phyloP scores from a whole-genome alignment of 2,888 invertebrate genomes.

The Megaustenia siamemsis region DNA sequence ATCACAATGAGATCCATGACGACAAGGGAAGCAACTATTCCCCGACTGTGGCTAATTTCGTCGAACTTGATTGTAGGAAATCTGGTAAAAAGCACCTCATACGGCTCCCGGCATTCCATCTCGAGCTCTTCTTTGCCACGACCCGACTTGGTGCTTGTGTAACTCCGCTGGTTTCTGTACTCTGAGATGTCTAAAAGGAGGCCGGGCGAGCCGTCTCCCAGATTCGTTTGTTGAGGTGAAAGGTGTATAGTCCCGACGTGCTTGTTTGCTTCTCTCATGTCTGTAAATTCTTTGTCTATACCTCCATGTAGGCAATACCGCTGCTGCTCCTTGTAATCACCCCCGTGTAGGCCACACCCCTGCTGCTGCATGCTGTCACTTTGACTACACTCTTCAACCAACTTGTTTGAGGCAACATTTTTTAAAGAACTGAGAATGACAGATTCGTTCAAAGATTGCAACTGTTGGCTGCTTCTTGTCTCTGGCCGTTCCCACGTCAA shows the following conservation, averaged over 20 bases:
- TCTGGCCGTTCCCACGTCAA: neutral
- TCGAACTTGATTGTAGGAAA: neutral
- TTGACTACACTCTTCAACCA: neutral
- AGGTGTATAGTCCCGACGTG: conserved; percentile 10
- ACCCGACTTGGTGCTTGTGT: neutral
- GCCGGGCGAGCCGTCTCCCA: neutral
- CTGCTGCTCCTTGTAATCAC: neutral
- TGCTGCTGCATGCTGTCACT: no score
- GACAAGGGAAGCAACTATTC: neutral
- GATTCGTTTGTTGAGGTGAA: neutral
- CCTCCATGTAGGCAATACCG: neutral
- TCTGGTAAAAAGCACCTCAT: neutral
- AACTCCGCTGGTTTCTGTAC: neutral
- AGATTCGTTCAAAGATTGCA: neutral
- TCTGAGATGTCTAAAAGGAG: neutral
- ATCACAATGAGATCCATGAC: neutral
- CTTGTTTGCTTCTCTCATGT: neutral
- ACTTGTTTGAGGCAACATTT: neutral
- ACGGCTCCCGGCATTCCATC: neutral
- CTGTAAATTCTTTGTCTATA: neutral
- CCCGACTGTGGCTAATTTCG: neutral
- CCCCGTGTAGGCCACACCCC: no score
- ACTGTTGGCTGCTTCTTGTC: neutral
- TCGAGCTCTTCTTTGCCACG: neutral
- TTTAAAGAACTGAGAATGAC: neutral